phyloP scores from a whole-genome alignment of 1,140 invertebrate species.

The Drosophila saltans region DNA sequence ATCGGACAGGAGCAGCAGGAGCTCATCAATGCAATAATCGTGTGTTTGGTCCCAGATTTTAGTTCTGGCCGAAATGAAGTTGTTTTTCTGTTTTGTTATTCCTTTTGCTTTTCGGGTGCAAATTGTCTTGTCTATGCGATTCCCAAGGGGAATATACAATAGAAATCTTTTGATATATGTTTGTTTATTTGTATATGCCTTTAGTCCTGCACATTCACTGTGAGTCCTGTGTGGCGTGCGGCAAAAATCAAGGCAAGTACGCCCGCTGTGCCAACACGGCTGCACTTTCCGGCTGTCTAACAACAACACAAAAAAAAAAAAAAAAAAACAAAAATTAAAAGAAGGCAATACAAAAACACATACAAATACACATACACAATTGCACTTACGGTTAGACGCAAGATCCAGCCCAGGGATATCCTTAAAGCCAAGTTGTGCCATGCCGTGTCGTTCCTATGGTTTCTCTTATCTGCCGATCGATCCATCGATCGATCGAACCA shows the following conservation, averaged over 20 bases:
- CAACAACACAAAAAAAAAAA: background rate
- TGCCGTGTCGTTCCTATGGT: too few species aligned
- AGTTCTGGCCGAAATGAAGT: constrained; percentile 54
- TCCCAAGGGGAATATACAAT: constrained; percentile 63
- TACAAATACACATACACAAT: constrained; percentile 30
- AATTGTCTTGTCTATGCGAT: constrained; percentile 39
- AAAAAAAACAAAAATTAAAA: too few species aligned
- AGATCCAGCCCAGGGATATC: constrained; percentile 11
- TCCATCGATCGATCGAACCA: background rate
- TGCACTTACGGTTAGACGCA: constrained; percentile 63
- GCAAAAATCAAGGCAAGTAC: constrained; percentile 72
- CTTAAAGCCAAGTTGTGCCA: background rate
- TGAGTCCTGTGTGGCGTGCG: constrained; percentile 54
- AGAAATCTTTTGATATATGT: constrained; percentile 58
- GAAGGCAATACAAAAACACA: background rate
- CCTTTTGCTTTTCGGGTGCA: constrained; percentile 44
- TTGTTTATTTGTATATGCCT: background rate
- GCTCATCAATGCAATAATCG: constrained; percentile 82
- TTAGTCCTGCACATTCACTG: constrained; percentile 18
- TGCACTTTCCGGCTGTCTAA: constrained; percentile 61
- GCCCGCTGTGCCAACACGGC: constrained; percentile 68
- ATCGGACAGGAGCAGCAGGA: constrained; percentile 79
- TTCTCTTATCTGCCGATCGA: background rate
- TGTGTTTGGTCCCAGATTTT: constrained; percentile 52
- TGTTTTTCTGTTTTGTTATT: constrained; percentile 34